Evolutionary conservation across 2,113 vertebrate genomes (phyloP).

Genomic region (Thunnus thynnus): DNA sequence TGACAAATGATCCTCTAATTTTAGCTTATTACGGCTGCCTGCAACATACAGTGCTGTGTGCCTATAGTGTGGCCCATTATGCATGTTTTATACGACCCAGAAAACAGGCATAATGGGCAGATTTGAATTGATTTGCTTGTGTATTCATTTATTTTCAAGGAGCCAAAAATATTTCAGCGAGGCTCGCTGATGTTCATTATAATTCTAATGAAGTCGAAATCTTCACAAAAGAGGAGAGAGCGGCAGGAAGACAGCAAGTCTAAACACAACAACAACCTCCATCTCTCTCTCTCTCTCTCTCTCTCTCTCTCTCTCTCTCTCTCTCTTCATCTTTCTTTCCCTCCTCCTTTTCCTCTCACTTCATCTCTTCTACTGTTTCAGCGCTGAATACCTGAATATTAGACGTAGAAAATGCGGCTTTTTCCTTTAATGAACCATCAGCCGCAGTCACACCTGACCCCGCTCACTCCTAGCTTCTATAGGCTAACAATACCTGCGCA

Average conservation of each 20-base stretch:
- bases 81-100: conserved; percentile 55
- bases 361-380: conserved; percentile 31
- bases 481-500: conserved; percentile 15
- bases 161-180: conserved; percentile 73
- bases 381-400: conserved; percentile 33
- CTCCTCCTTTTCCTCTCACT: conserved; percentile 19
- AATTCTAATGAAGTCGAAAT: conserved; percentile 80
- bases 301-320: conserved; percentile 5
- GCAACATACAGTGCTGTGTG: neutral
- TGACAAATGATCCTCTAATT: conserved; percentile 65
- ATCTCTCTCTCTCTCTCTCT: conserved; percentile 14
- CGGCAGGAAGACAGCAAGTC: conserved; percentile 59
- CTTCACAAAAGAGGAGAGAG: conserved; percentile 67
- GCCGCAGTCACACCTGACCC: conserved; percentile 51
- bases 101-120: conserved; percentile 63
- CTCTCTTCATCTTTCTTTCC: neutral
- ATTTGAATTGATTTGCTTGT: conserved; percentile 72
- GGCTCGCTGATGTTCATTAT: conserved; percentile 75
- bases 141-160: conserved; percentile 68
- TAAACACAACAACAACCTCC: conserved; percentile 54
- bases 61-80: conserved; percentile 49
- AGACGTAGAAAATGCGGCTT: conserved; percentile 37
- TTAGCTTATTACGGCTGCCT: conserved; percentile 33
- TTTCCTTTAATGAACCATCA: conserved; percentile 64
- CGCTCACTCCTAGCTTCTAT: neutral